phyloP scores from a whole-genome alignment of 2,113 vertebrate species.

The Arizona elegans region DNA sequence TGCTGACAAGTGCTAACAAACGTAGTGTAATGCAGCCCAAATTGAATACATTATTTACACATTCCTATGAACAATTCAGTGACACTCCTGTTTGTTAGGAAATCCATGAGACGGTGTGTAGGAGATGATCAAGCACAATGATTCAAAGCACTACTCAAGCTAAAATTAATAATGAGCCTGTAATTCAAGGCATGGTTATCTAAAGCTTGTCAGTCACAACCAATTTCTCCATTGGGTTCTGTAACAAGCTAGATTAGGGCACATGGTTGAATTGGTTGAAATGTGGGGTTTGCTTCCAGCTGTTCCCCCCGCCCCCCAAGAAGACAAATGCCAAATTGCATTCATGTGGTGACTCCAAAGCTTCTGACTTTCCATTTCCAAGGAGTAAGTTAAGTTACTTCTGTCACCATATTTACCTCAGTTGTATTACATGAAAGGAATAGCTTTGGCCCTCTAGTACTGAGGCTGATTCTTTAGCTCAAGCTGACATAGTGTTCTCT shows the following conservation, averaged over 20 bases:
- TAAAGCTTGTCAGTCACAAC: neutral
- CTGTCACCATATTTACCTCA: neutral
- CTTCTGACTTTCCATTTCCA: neutral
- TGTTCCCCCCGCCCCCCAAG: too few relatives aligned
- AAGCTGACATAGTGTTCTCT: neutral
- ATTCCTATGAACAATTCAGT: neutral
- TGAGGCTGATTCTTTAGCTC: neutral
- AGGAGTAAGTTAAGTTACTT: neutral
- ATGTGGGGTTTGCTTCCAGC: neutral
- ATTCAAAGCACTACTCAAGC: neutral
- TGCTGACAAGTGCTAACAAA: constrained; percentile 35
- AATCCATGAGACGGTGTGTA: neutral
- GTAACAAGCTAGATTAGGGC: neutral
- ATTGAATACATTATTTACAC: constrained; percentile 33
- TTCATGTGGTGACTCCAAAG: neutral
- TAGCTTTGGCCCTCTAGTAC: neutral
- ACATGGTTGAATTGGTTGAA: neutral
- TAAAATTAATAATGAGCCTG: neutral
- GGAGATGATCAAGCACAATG: neutral
- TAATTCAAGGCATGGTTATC: neutral
- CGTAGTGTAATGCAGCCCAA: constrained; percentile 9
- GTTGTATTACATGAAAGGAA: neutral
- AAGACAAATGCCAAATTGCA: neutral
- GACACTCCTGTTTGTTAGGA: neutral
- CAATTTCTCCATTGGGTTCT: neutral